phyloP scores from a whole-genome alignment of 2,113 vertebrate species.

The Platichthys flesus region DNA sequence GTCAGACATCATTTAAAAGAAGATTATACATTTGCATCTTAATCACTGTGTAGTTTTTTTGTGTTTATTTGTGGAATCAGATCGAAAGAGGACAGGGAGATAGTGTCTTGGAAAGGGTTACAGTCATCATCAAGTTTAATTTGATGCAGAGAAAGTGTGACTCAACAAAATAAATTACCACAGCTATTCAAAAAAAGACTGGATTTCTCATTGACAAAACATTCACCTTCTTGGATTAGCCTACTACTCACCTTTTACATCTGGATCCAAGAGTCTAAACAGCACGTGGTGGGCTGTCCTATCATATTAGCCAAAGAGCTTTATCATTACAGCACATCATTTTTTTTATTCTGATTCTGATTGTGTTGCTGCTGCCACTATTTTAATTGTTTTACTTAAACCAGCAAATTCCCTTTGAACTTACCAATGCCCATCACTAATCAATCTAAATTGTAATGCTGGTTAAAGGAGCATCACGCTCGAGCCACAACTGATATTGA shows the following conservation, averaged over 20 bases:
- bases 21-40: neutral
- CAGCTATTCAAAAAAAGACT: neutral
- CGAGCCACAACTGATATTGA: slow-evolving; percentile 1
- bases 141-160: neutral
- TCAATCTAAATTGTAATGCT: neutral
- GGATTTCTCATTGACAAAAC: neutral
- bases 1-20: neutral
- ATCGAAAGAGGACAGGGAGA: neutral
- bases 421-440: too few species aligned
- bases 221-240: neutral
- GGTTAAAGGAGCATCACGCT: neutral
- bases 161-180: neutral
- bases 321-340: neutral
- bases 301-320: neutral
- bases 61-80: neutral
- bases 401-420: neutral
- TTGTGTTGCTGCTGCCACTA: neutral
- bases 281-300: neutral
- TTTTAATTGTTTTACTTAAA: too few species aligned
- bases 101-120: neutral
- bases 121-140: neutral
- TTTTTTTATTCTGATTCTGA: neutral
- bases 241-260: neutral
- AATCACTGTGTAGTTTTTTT: neutral
- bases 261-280: neutral